Evolutionary conservation across 2,113 vertebrate genomes (phyloP), one percentile per base, ranked within the genome.

Genomic region (Raphicerus campestris): DNA sequence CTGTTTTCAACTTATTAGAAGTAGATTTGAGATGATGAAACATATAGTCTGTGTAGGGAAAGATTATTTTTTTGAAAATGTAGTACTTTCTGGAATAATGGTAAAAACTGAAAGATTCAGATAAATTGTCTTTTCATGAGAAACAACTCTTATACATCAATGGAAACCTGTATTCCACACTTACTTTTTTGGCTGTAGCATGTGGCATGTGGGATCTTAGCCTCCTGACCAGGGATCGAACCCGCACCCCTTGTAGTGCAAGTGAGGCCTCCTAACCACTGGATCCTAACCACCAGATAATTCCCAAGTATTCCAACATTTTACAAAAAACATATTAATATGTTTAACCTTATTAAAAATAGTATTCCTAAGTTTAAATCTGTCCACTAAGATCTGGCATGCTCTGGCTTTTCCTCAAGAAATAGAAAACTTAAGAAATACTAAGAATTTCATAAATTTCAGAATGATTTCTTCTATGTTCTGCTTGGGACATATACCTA

Each of bases 1-100:
- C 49, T 94, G 30, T 94, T 96, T 97, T 94, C 63, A 96, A 80
- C 61, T 89, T 86, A 73, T n/a, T 91, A 91, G 56, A 32, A 89
- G 39, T n/a, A 96, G 58, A 58, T 87, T 55, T 87, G 78, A 63
- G 78, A 95, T n/a, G 35, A 66, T 78, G 88, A 95, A 96, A 86
- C 56, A 66, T 77, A 75, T 70, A 66, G 47, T 87, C 39, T 91
- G 32, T n/a, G 47, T 6, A 92, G 39, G 91, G 55, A 93, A 94
- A 49, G 14, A 61, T 51, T 63, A 88, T 96, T 90, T 90, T 66
- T 66, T 75, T 7, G 20, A 75, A 75, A 75, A 14, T 75, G 39
- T 49, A 93, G n/a, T 66, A 55, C 1, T 89, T 7, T 88, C 83
- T 66, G 32, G 32, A 82, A 80, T 35, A 51, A 89, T 55, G 8